phyloP scores from a whole-genome alignment of 1,140 invertebrate species.

The Pissodes strobi region DNA sequence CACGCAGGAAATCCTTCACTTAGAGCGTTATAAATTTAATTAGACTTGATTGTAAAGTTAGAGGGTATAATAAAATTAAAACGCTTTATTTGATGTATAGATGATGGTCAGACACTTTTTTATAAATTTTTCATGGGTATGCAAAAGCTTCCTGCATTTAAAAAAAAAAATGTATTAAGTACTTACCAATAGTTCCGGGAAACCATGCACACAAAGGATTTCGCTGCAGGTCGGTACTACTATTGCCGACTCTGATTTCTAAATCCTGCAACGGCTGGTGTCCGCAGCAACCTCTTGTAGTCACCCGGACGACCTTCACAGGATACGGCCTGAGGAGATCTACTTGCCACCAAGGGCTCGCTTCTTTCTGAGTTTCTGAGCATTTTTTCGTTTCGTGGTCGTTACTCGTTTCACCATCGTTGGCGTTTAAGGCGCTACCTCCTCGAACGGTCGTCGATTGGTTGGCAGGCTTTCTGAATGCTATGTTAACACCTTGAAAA shows the following conservation, averaged over 20 bases:
- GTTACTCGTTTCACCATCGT: conserved; percentile 80
- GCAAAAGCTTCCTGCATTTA: neutral
- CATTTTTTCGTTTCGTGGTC: conserved; percentile 86
- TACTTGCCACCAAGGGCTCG: conserved; percentile 90
- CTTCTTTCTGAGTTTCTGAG: conserved; percentile 85
- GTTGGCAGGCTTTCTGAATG: conserved; percentile 83
- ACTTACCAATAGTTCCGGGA: conserved; percentile 84
- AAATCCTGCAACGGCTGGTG: conserved; percentile 89
- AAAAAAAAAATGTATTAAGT: neutral
- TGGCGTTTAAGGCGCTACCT: conserved; percentile 79
- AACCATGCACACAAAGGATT: conserved; percentile 93
- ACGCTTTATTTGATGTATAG: too few relatives aligned
- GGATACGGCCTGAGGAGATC: conserved; percentile 82
- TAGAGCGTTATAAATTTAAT: too few relatives aligned
- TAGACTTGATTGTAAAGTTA: too few relatives aligned
- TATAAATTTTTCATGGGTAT: too few relatives aligned
- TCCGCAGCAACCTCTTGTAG: conserved; percentile 76
- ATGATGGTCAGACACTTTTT: too few relatives aligned
- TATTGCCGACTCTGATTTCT: conserved; percentile 90
- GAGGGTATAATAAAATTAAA: too few relatives aligned
- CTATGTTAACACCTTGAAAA: conserved; percentile 81
- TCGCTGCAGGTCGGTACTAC: conserved; percentile 79
- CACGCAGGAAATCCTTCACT: too few relatives aligned
- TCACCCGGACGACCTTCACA: conserved; percentile 78
- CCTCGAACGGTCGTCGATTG: conserved; percentile 85